phyloP scores from a whole-genome alignment of 2,888 invertebrate species.

The Isotomurus palustris region DNA sequence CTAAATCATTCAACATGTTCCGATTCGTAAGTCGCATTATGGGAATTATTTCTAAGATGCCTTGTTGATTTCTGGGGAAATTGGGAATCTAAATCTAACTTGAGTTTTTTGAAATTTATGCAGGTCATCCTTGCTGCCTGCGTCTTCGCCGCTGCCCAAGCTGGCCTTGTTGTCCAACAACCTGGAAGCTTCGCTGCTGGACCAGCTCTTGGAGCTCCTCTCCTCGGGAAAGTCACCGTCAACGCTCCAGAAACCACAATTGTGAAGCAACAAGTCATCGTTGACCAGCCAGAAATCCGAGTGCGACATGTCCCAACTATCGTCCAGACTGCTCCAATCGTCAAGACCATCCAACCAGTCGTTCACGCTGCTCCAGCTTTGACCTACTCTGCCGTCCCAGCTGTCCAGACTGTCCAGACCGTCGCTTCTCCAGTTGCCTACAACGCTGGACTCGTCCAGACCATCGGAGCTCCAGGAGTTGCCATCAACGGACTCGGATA shows the following conservation, averaged over 20 bases:
- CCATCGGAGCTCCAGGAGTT: conserved; percentile 7
- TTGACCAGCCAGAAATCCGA: conserved; percentile 48
- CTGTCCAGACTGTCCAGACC: not conserved
- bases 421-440: conserved; percentile 5
- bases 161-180: conserved; percentile 27
- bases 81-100: not conserved
- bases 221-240: conserved; percentile 48
- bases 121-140: conserved; percentile 39
- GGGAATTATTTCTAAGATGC: not conserved
- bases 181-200: conserved; percentile 19
- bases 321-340: conserved; percentile 31
- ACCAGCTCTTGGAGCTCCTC: conserved; percentile 47
- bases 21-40: conserved; percentile 31
- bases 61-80: not conserved
- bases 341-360: conserved; percentile 10
- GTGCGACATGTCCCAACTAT: conserved; percentile 37
- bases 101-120: not conserved
- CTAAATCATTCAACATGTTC: conserved; percentile 35
- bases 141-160: conserved; percentile 33
- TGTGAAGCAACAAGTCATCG: conserved; percentile 48
- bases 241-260: conserved; percentile 48
- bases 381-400: conserved; percentile 14
- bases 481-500: conserved; percentile 11
- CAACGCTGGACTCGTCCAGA: conserved; percentile 1
- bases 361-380: conserved; percentile 16